Evolutionary conservation across 2,797 vertebrate genomes (phyloP).

Genomic region (Halcyon chelicuti): DNA sequence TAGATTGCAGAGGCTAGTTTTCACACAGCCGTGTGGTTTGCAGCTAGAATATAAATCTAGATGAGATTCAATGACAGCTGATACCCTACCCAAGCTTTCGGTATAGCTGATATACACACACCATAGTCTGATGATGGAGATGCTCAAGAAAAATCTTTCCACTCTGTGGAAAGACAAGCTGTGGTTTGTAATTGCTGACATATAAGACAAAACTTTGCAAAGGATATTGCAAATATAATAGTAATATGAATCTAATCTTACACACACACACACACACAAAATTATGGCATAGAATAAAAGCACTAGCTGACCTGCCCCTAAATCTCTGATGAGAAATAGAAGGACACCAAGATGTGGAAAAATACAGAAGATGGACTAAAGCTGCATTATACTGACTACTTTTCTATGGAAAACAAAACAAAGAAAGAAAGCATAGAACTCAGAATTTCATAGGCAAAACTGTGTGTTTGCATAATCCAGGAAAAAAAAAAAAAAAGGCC

Average conservation of each 20-base stretch:
- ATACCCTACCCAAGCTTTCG: slow-evolving; percentile 31
- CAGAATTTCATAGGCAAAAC: background rate
- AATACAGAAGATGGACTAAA: background rate
- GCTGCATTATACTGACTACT: background rate
- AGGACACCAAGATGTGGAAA: background rate
- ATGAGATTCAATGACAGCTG: slow-evolving; percentile 46
- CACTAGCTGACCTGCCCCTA: background rate
- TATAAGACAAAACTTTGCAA: background rate
- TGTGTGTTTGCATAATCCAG: background rate
- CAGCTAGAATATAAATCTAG: slow-evolving; percentile 56
- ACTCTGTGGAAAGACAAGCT: background rate
- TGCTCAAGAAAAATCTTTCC: slow-evolving; percentile 13
- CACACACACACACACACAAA: background rate
- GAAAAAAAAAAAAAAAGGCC: background rate
- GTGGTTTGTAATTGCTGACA: background rate
- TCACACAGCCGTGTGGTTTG: slow-evolving; percentile 37
- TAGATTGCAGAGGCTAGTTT: slow-evolving; percentile 48
- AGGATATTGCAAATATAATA: background rate
- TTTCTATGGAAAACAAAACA: background rate
- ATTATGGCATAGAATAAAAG: background rate
- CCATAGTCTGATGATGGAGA: slow-evolving; percentile 3
- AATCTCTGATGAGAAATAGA: background rate
- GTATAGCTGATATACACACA: slow-evolving; percentile 47
- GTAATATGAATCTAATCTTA: background rate
- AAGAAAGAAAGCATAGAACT: background rate